These are phyloP conservation scores for Styela clava DNA, from an alignment of 23 tunicate species.

Conservation along the genomic window DNA sequence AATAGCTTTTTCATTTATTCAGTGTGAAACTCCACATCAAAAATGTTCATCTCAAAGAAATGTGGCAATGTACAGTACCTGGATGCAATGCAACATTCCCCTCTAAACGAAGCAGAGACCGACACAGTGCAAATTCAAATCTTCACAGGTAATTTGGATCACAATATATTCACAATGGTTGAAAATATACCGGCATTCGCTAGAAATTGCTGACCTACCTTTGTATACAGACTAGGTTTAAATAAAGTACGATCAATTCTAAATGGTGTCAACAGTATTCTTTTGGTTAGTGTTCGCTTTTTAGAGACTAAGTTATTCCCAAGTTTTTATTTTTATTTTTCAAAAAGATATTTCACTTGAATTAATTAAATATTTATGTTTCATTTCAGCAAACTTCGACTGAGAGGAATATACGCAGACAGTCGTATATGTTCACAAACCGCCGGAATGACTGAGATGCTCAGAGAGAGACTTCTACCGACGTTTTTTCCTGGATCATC, in stretches of 20 bases:
- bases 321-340: too few species aligned
- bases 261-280: slow-evolving; percentile 1
- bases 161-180: too few species aligned
- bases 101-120: slow-evolving; percentile 87
- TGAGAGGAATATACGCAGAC: slow-evolving; percentile 89
- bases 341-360: too few species aligned
- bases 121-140: slow-evolving; percentile 91
- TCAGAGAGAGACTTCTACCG: slow-evolving; percentile 58
- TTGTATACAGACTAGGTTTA: too few species aligned
- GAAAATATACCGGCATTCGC: background rate
- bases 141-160: slow-evolving; percentile 65
- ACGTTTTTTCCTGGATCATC: slow-evolving; percentile 22
- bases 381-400: slow-evolving; percentile 77
- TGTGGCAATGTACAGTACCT: slow-evolving; percentile 87
- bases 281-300: too few species aligned
- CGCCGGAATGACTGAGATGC: slow-evolving; percentile 59
- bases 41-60: slow-evolving; percentile 90
- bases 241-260: too few species aligned
- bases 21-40: slow-evolving; percentile 96
- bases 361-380: too few species aligned
- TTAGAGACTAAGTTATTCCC: too few species aligned
- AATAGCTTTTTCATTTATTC: too few species aligned
- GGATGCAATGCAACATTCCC: slow-evolving; percentile 95
- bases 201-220: background rate
- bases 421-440: slow-evolving; percentile 72